phyloP scores from a whole-genome alignment of 2,113 vertebrate species.

The Pseudolaguvia tuberculata region DNA sequence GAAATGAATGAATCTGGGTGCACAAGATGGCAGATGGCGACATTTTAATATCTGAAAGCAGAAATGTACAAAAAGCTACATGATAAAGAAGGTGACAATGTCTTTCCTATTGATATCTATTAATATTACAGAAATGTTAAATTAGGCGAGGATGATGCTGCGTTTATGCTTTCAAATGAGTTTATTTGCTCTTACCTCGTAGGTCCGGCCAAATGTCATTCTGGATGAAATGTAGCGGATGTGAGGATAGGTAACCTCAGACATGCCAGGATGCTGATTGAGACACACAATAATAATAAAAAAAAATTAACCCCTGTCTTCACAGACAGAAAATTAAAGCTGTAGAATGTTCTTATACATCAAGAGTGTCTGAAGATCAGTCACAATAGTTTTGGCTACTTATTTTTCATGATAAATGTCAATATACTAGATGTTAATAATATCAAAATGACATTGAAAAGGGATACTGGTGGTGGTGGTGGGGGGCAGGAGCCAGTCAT shows the following conservation, averaged over 20 bases:
- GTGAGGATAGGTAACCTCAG: slow-evolving; percentile 88
- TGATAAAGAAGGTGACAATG: background rate
- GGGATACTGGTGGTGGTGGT: background rate
- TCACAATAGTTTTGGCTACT: slow-evolving; percentile 45
- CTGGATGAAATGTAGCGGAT: slow-evolving; percentile 99
- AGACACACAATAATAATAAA: slow-evolving; percentile 29
- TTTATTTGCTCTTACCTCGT: slow-evolving; percentile 74
- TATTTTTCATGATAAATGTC: slow-evolving; percentile 52
- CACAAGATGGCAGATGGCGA: background rate
- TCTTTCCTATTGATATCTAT: background rate
- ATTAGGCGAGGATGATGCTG: background rate
- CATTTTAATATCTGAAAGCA: background rate
- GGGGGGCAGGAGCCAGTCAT: slow-evolving; percentile 4
- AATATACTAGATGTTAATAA: slow-evolving; percentile 55
- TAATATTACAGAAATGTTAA: background rate
- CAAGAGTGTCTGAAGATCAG: background rate
- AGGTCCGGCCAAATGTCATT: slow-evolving; percentile 89
- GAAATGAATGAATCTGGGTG: too few relatives aligned
- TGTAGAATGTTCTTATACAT: background rate
- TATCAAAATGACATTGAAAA: slow-evolving; percentile 62
- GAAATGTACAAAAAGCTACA: background rate
- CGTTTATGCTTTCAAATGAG: background rate
- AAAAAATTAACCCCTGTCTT: background rate
- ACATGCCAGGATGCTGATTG: slow-evolving; percentile 71
- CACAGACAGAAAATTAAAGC: background rate